Evolutionary conservation across 2,797 vertebrate genomes (phyloP).

Genomic region (Pseudopleuronectes americanus): DNA sequence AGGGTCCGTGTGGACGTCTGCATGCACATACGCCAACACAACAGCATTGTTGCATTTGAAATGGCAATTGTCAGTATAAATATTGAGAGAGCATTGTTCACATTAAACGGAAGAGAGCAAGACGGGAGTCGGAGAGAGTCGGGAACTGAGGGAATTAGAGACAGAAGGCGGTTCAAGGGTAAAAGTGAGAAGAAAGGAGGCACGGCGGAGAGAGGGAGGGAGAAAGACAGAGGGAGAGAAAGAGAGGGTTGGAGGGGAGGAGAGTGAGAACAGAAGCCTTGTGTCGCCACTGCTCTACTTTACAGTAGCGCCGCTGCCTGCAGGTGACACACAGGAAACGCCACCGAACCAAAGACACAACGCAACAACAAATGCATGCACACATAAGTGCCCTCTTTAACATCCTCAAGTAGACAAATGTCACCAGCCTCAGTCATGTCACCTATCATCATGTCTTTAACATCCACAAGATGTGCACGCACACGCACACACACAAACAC

Average conservation of each 20-base stretch:
- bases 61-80: constrained; percentile 64
- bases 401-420: constrained; percentile 64
- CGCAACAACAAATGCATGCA: constrained; percentile 42
- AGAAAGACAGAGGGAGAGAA: constrained; percentile 23
- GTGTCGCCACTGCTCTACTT: constrained; percentile 77
- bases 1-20: constrained; percentile 11
- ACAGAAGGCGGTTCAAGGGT: constrained; percentile 72
- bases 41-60: constrained; percentile 35
- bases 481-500: constrained; percentile 30
- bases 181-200: constrained; percentile 44
- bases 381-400: constrained; percentile 45
- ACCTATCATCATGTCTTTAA: constrained; percentile 78
- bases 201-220: constrained; percentile 5
- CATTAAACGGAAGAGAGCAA: constrained; percentile 50
- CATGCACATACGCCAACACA: constrained; percentile 7
- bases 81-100: constrained; percentile 62
- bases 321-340: constrained; percentile 65
- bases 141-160: constrained; percentile 58
- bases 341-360: constrained; percentile 12
- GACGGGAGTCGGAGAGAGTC: constrained; percentile 22
- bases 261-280: constrained; percentile 65
- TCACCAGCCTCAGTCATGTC: constrained; percentile 71
- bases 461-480: constrained; percentile 47
- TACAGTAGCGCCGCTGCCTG: constrained; percentile 68
- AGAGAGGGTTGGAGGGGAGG: constrained; percentile 44